These are phyloP conservation scores for Silurus asotus DNA, from an alignment of 2,113 vertebrate genomes.

Conservation along the genomic window DNA sequence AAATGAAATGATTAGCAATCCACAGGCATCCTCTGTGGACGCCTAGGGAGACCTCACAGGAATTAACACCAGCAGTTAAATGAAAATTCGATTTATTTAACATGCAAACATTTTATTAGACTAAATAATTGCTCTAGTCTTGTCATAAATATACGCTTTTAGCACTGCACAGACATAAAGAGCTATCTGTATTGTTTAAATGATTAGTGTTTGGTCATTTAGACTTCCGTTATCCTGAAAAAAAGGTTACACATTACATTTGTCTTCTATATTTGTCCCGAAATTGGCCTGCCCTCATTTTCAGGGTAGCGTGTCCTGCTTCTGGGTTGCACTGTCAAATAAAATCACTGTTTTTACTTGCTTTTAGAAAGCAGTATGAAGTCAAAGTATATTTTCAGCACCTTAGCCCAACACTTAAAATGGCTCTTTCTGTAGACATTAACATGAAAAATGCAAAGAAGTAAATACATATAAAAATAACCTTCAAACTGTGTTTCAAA, in stretches of 20 bases:
- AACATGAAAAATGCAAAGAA: not conserved
- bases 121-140: not conserved
- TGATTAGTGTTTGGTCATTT: not conserved
- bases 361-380: not conserved
- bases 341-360: not conserved
- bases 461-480: slow-evolving; percentile 1
- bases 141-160: not conserved
- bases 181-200: not conserved
- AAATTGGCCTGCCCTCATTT: not conserved
- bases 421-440: not conserved
- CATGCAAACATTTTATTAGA: not conserved
- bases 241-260: not conserved
- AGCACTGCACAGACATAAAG: not conserved
- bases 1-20: slow-evolving; percentile 44
- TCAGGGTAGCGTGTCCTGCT: not conserved
- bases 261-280: not conserved
- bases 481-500: slow-evolving; percentile 33
- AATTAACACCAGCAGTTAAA: slow-evolving; percentile 17
- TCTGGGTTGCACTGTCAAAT: not conserved
- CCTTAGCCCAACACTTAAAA: not conserved
- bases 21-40: slow-evolving; percentile 4
- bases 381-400: not conserved
- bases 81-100: slow-evolving; percentile 13
- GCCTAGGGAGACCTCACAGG: slow-evolving; percentile 1
- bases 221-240: not conserved